Percentiles rank a stretch among this genome's conserved stretches.
These are phyloP conservation scores for Acheta domesticus DNA, from an alignment of 2,888 invertebrate species.

Conservation along the genomic window DNA sequence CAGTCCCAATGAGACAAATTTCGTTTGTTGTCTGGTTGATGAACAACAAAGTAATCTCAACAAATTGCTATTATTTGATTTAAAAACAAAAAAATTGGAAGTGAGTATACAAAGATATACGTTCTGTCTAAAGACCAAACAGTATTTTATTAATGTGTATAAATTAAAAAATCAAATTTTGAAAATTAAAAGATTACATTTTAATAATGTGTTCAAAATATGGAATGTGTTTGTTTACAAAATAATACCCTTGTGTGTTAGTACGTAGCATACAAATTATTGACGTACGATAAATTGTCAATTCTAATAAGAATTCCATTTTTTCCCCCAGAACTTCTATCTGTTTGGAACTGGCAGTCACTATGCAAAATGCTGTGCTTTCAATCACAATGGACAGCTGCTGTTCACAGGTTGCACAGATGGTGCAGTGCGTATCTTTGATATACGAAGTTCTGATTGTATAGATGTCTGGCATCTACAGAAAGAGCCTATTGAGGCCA, in stretches of 20 bases:
- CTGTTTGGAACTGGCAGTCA: slow-evolving; percentile 20
- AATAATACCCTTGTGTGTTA: too few relatives aligned
- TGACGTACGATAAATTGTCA: too few relatives aligned
- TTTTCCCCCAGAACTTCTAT: too few relatives aligned
- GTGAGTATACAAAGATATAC: slow-evolving; percentile 39
- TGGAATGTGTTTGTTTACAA: too few relatives aligned
- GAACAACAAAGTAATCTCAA: slow-evolving; percentile 47
- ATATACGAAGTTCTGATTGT: slow-evolving; percentile 54
- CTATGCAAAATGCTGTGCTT: slow-evolving; percentile 52
- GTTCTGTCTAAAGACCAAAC: not conserved
- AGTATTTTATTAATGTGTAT: too few relatives aligned
- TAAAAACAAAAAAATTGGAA: slow-evolving; percentile 56
- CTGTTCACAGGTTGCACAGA: slow-evolving; percentile 57
- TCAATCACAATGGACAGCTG: slow-evolving; percentile 59
- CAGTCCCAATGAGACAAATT: slow-evolving; percentile 52
- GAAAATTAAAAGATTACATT: too few relatives aligned
- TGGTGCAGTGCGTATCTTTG: slow-evolving; percentile 56
- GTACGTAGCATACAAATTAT: too few relatives aligned
- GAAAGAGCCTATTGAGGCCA: slow-evolving; percentile 53
- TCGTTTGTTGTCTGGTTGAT: slow-evolving; percentile 48
- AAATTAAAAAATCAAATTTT: too few relatives aligned
- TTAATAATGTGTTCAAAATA: too few relatives aligned
- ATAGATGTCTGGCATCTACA: slow-evolving; percentile 56
- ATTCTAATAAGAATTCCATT: too few relatives aligned
- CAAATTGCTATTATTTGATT: slow-evolving; percentile 56